Evolutionary conservation across 2,113 vertebrate genomes (phyloP), one percentile per base, ranked within the genome.

Genomic region (Platysternon megacephalum): DNA sequence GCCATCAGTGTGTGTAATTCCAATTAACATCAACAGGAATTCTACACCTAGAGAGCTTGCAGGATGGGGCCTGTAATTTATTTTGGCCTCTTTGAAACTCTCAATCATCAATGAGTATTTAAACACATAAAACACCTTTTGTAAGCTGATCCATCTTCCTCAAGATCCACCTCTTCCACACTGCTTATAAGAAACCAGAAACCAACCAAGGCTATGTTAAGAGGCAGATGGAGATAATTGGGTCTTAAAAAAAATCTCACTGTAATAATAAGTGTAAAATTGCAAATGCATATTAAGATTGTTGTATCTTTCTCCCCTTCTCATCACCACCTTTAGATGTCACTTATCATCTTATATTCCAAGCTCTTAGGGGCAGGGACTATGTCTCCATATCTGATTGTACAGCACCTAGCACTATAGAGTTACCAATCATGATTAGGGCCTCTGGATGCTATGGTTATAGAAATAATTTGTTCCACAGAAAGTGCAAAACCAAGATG

Each of bases 271-370:
- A 35, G 8, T n/a, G 6, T n/a, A 68, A 35, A n/a, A 72, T 72
- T 21, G 5, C 19, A 72, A 39, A 39, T 72, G 65, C 42, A 14
- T 19, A 78, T 78, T 78, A 51, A 92, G 2, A 46, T 21, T 85
- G 11, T 28, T 92, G 3, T 42, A 44, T 74, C 16, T 92, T 84
- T n/a, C 24, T n/a, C 22, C 24, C 0, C 0, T 28, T 8, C 28
- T 92, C 39, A 3, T 1, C 8, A 82, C 26, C 82, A 12, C 65
- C 35, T n/a, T 5, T 56, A 19, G 28, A 46, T 51, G 11, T 0
- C 6, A 89, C 5, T 85, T 72, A 3, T 68, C 53, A 11, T 86
- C 32, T 58, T 46, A 83, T 44, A 56, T 80, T 72, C 3, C 11
- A 39, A 76, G 58, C 5, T 1, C 0, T 39, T 55, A 21, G 51